Evolutionary conservation across 2,888 invertebrate genomes (phyloP).

Genomic region (Pachymerium ferrugineum): DNA sequence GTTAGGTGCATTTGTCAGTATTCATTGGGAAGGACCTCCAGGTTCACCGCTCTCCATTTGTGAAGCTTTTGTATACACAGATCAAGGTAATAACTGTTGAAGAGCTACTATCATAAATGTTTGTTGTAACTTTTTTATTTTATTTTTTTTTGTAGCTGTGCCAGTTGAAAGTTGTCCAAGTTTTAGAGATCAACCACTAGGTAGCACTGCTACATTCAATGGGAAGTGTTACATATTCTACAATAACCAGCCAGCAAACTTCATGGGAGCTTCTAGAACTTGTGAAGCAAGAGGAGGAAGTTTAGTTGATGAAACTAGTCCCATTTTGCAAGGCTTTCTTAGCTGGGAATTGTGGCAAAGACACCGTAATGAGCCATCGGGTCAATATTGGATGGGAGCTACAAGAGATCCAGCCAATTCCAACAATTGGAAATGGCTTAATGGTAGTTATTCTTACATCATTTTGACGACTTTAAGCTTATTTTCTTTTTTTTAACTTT

Average conservation of each 20-base stretch:
- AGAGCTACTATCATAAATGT: neutral
- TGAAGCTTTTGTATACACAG: constrained; percentile 90
- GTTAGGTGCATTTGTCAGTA: constrained; percentile 90
- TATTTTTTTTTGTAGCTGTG: constrained; percentile 36
- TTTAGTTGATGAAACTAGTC: constrained; percentile 84
- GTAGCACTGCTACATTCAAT: constrained; percentile 86
- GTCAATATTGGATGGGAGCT: constrained; percentile 93
- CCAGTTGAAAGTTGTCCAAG: constrained; percentile 82
- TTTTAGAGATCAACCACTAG: constrained; percentile 86
- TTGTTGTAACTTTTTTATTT: neutral
- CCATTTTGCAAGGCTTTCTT: constrained; percentile 86
- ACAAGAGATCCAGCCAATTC: constrained; percentile 72
- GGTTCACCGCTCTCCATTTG: constrained; percentile 79
- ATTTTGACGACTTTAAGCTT: no score
- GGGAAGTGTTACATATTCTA: constrained; percentile 94
- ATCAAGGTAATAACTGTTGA: constrained; percentile 52
- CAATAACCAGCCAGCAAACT: constrained; percentile 73
- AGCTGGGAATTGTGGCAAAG: constrained; percentile 91
- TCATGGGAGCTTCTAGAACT: constrained; percentile 71
- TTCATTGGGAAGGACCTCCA: constrained; percentile 70
- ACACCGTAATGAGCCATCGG: constrained; percentile 81
- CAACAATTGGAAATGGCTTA: constrained; percentile 83
- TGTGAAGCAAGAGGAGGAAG: constrained; percentile 77
- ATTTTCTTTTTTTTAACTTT: neutral
- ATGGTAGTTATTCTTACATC: constrained; percentile 49